A percentile compares a stretch with the other conserved stretches of the same genome.
These are phyloP conservation scores for Pseudochirops cupreus DNA, from an alignment of 2,797 vertebrate species.

Conservation along the genomic window DNA sequence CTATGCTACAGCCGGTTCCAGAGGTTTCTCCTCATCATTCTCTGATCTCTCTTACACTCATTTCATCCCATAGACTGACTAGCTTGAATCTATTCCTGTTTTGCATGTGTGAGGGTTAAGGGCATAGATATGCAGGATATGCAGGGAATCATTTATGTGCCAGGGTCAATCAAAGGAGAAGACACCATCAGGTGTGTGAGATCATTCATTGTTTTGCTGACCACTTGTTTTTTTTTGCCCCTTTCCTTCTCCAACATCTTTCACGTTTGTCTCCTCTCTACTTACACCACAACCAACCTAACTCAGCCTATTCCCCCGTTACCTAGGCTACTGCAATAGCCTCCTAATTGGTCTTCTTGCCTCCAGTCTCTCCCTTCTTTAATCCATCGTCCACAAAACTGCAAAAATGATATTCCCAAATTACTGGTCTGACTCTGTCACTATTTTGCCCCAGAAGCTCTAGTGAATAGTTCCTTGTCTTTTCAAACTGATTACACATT, in stretches of 20 bases:
- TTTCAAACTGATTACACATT: not conserved
- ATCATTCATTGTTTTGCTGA: not conserved
- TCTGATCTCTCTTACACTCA: not conserved
- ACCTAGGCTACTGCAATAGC: not conserved
- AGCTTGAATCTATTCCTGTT: not conserved
- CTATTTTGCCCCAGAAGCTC: not conserved
- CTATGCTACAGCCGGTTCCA: not conserved
- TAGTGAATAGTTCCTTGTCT: not conserved
- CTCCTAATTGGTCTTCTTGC: not conserved
- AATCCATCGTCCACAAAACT: not conserved
- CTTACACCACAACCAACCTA: not conserved
- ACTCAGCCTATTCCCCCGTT: not conserved
- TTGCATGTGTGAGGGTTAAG: not conserved
- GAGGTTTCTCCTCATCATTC: not conserved
- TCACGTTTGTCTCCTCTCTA: not conserved
- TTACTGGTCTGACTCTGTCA: not conserved
- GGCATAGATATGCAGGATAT: not conserved
- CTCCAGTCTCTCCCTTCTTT: not conserved
- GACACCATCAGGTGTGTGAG: not conserved
- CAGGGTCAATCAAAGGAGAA: not conserved
- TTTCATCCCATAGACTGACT: not conserved
- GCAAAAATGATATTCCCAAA: not conserved
- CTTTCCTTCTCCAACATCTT: not conserved
- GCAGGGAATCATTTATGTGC: not conserved
- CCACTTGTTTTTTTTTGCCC: not conserved